These are phyloP conservation scores for Polyploca ridens DNA, from an alignment of 2,888 invertebrate species.

Conservation along the genomic window DNA sequence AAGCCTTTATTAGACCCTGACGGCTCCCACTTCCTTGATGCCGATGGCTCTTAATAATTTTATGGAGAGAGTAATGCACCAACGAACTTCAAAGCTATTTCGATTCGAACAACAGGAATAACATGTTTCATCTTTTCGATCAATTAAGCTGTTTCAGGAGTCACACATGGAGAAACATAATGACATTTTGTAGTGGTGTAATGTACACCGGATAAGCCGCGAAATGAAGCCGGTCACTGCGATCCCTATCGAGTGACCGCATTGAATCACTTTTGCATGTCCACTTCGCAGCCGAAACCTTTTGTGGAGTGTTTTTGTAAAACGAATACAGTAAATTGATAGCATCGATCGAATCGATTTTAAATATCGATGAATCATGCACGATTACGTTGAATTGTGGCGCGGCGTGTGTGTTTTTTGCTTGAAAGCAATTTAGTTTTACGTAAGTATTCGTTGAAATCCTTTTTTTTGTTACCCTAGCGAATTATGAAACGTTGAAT, in stretches of 20 bases:
- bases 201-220: slow-evolving; percentile 62
- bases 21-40: slow-evolving; percentile 54
- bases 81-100: neutral
- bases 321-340: slow-evolving; percentile 55
- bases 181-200: slow-evolving; percentile 45
- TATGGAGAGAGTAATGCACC: slow-evolving; percentile 36
- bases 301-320: slow-evolving; percentile 64
- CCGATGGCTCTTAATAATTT: slow-evolving; percentile 50
- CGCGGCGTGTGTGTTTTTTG: slow-evolving; percentile 33
- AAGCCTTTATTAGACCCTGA: slow-evolving; percentile 76
- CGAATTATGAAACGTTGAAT: neutral
- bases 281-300: slow-evolving; percentile 57
- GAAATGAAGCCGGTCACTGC: slow-evolving; percentile 55
- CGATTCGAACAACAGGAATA: neutral
- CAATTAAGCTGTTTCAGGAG: slow-evolving; percentile 4
- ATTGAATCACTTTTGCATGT: slow-evolving; percentile 59
- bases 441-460: slow-evolving; percentile 9
- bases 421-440: slow-evolving; percentile 20
- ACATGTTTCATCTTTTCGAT: neutral
- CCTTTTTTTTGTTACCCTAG: slow-evolving; percentile 21
- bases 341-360: slow-evolving; percentile 59
- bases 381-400: slow-evolving; percentile 51
- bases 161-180: slow-evolving; percentile 22
- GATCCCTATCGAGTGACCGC: slow-evolving; percentile 59
- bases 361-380: slow-evolving; percentile 64